These are phyloP conservation scores for Trinorchestia longiramus DNA, from an alignment of 1,140 invertebrate genomes.

Conservation along the genomic window DNA sequence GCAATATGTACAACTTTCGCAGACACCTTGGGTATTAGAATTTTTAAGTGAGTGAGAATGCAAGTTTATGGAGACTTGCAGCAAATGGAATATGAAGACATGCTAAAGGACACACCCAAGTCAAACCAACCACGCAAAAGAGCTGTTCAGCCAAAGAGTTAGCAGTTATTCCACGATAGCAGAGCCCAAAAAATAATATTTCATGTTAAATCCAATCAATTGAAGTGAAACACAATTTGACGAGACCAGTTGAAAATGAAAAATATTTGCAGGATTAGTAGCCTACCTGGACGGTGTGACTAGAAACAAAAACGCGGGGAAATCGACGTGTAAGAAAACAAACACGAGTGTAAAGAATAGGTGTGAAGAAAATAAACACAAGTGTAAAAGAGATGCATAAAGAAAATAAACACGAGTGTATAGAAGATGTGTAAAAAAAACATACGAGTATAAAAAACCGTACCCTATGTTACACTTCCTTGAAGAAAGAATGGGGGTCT, in stretches of 20 bases:
- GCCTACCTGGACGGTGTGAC: neutral
- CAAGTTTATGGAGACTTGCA: neutral
- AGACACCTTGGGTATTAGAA: no score
- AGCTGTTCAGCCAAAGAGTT: neutral
- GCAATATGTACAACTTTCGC: no score
- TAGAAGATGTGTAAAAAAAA: no score
- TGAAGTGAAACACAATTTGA: neutral
- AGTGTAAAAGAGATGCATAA: no score
- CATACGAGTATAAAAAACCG: no score
- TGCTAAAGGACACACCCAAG: neutral
- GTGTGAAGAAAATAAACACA: no score
- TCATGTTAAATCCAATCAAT: neutral
- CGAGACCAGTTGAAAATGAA: neutral
- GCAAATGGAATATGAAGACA: neutral
- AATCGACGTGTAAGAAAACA: no score
- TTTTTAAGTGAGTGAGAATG: neutral
- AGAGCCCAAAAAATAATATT: neutral
- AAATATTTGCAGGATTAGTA: neutral
- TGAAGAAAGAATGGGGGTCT: neutral
- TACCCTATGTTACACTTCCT: neutral
- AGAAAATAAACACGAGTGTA: no score
- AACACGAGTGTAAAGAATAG: no score
- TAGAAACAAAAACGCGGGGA: neutral
- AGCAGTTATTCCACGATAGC: no score
- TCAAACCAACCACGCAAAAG: neutral